These are phyloP conservation scores for Xerus rutilus DNA, from an alignment of 2,797 vertebrate species.

Conservation along the genomic window DNA sequence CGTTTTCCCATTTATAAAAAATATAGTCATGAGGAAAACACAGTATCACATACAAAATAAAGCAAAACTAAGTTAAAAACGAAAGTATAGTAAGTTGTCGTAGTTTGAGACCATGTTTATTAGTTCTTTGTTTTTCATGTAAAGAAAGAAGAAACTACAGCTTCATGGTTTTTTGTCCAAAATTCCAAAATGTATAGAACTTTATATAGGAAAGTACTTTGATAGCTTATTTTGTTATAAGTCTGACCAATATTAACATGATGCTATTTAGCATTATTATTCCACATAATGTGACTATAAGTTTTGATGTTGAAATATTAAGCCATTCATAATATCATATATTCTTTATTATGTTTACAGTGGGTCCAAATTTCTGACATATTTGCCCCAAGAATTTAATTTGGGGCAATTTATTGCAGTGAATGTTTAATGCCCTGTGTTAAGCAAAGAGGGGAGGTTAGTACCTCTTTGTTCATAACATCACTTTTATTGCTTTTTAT, in stretches of 20 bases:
- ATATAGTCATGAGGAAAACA: neutral
- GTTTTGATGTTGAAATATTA: neutral
- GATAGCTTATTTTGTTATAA: neutral
- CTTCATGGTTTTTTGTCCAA: neutral
- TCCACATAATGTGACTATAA: neutral
- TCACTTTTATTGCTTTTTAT: neutral
- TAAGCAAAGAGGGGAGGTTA: neutral
- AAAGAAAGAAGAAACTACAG: neutral
- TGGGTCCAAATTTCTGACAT: neutral
- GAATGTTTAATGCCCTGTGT: neutral
- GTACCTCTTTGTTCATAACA: neutral
- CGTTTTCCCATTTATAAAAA: neutral
- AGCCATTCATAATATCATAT: neutral
- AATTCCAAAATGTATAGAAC: neutral
- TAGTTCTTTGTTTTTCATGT: neutral
- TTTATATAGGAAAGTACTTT: neutral
- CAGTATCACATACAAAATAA: neutral
- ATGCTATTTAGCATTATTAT: neutral
- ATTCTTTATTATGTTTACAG: neutral
- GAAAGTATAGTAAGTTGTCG: neutral
- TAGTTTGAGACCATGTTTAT: neutral
- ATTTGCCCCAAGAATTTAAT: neutral
- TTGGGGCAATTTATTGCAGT: neutral
- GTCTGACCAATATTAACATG: neutral
- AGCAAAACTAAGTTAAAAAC: neutral